Conservation (phyloP, 2,113 vertebrate species). For the Mirza zaza region DNA sequence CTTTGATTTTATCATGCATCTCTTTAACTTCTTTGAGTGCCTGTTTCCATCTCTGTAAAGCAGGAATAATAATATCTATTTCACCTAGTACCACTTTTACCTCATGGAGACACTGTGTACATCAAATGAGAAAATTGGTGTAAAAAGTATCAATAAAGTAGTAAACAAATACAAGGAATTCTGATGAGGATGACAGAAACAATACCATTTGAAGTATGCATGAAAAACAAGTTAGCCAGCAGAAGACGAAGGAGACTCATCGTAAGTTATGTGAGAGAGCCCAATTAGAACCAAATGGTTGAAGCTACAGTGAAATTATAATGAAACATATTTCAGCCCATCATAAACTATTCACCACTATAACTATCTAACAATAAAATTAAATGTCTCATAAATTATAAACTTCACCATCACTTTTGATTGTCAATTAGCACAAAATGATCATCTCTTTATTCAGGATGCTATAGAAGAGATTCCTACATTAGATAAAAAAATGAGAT, state of each 20-base stretch:
- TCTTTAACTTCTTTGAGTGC: not conserved
- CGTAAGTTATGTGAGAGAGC: not conserved
- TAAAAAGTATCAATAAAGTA: conserved; percentile 24
- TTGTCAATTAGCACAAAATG: not conserved
- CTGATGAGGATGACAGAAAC: not conserved
- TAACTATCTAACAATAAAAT: not conserved
- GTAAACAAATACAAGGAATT: not conserved
- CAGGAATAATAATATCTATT: conserved; percentile 12
- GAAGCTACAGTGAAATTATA: not conserved
- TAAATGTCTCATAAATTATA: not conserved
- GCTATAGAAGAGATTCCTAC: not conserved
- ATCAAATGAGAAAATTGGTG: not conserved
- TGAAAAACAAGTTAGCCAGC: not conserved
- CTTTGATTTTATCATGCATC: not conserved
- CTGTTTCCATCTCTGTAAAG: not conserved
- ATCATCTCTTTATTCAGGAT: not conserved
- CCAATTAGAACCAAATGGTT: not conserved
- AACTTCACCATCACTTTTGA: not conserved
- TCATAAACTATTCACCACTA: not conserved
- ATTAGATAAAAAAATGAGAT: not conserved
- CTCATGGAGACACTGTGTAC: not conserved
- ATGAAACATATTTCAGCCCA: not conserved
- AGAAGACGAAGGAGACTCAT: not conserved
- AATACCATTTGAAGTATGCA: not conserved
- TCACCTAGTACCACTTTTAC: not conserved